These are phyloP conservation scores for Agonum fuliginosum DNA, from an alignment of 2,888 invertebrate species.

Conservation along the genomic window DNA sequence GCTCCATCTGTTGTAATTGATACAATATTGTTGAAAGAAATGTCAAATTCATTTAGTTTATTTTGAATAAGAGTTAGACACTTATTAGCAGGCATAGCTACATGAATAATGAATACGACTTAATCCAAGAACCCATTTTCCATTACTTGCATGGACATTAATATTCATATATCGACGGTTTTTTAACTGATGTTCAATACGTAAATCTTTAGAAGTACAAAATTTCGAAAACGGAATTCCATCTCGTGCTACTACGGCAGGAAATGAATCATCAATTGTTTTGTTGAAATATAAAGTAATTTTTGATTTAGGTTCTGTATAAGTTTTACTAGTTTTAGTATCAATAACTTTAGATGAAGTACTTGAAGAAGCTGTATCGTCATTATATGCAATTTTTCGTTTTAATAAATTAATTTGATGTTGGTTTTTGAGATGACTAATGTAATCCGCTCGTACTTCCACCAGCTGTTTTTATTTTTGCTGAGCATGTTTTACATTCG, in stretches of 20 bases:
- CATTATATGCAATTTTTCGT: background rate
- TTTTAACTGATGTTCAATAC: slow-evolving; percentile 60
- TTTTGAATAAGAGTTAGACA: slow-evolving; percentile 62
- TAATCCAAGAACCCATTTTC: slow-evolving; percentile 62
- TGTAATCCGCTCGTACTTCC: slow-evolving; percentile 8
- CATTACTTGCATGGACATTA: slow-evolving; percentile 20
- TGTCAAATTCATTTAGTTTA: slow-evolving; percentile 61
- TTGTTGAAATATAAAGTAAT: slow-evolving; percentile 15
- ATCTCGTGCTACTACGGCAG: slow-evolving; percentile 56
- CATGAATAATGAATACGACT: slow-evolving; percentile 62
- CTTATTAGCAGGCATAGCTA: slow-evolving; percentile 64
- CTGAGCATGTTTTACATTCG: background rate
- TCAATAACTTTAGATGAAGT: background rate
- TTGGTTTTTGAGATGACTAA: slow-evolving; percentile 4
- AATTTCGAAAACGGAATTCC: slow-evolving; percentile 62
- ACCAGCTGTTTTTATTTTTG: slow-evolving; percentile 15
- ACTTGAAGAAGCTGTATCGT: background rate
- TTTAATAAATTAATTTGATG: slow-evolving; percentile 25
- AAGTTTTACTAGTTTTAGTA: no score
- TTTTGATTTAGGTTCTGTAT: no score
- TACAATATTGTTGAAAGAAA: slow-evolving; percentile 64
- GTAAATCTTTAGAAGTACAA: slow-evolving; percentile 55
- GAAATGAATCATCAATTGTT: slow-evolving; percentile 22
- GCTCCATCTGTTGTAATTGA: slow-evolving; percentile 66
- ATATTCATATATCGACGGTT: slow-evolving; percentile 59